These are phyloP conservation scores for Arctia plantaginis DNA, from an alignment of 2,888 invertebrate genomes.

Conservation along the genomic window DNA sequence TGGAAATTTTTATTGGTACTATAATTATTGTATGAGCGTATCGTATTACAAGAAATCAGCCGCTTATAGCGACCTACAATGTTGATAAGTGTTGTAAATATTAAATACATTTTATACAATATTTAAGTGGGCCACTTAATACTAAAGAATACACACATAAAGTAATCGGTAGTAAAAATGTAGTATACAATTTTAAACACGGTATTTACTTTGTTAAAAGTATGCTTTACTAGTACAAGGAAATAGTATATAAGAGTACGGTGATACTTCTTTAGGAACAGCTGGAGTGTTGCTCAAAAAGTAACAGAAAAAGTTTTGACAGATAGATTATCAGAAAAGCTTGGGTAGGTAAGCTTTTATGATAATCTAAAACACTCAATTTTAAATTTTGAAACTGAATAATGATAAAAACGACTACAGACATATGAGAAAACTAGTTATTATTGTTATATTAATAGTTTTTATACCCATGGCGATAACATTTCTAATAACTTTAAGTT, in stretches of 20 bases:
- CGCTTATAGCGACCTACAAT: neutral
- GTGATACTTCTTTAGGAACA: neutral
- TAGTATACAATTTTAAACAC: neutral
- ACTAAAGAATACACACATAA: neutral
- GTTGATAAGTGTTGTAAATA: neutral
- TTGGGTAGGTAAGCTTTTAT: too few species aligned
- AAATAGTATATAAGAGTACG: neutral
- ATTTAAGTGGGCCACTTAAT: neutral
- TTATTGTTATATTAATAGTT: too few species aligned
- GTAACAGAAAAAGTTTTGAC: neutral
- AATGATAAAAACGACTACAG: neutral
- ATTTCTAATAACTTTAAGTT: too few species aligned
- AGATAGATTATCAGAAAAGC: too few species aligned
- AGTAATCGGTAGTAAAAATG: neutral
- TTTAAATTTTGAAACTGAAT: neutral
- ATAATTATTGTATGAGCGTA: neutral
- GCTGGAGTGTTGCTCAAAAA: neutral
- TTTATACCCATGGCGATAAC: too few species aligned
- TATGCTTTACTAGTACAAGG: neutral
- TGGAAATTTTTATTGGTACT: neutral
- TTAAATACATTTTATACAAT: neutral
- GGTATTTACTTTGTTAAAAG: neutral
- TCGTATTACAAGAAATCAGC: neutral
- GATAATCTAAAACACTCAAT: too few species aligned
- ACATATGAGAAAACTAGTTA: neutral